Percentiles rank a stretch among this genome's conserved stretches.
These are phyloP conservation scores for Ophion obscuratus DNA, from an alignment of 2,888 invertebrate species.

Conservation along the genomic window DNA sequence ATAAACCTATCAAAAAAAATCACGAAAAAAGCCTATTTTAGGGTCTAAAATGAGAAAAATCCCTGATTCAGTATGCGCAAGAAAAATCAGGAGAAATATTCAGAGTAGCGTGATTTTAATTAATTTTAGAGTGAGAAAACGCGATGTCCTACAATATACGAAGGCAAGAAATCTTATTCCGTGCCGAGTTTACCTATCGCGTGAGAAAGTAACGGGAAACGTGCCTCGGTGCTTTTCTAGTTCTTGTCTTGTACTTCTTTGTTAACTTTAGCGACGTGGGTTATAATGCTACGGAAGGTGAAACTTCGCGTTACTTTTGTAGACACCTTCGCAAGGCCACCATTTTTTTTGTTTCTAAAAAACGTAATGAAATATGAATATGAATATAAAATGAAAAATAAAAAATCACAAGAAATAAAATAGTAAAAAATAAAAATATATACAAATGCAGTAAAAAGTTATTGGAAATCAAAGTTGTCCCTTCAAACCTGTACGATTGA, in stretches of 20 bases:
- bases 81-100: conserved; percentile 2
- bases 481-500: too few species aligned
- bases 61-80: background rate
- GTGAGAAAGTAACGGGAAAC: conserved; percentile 41
- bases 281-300: conserved; percentile 9
- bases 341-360: background rate
- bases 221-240: conserved; percentile 41
- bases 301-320: background rate
- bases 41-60: too few species aligned
- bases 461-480: too few species aligned
- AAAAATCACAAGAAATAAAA: too few species aligned
- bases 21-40: too few species aligned
- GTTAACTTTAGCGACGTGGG: conserved; percentile 34
- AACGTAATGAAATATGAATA: too few species aligned
- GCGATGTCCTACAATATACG: conserved; percentile 16
- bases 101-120: background rate
- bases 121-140: conserved; percentile 17
- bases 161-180: conserved; percentile 41
- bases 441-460: too few species aligned
- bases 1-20: too few species aligned
- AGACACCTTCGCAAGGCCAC: conserved; percentile 5
- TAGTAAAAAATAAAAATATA: too few species aligned
- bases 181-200: conserved; percentile 56
- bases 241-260: conserved; percentile 1
- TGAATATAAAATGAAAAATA: too few species aligned